Base-by-base conservation (phyloP, 1,140 invertebrate genomes). In the Heliconius himera region DNA sequence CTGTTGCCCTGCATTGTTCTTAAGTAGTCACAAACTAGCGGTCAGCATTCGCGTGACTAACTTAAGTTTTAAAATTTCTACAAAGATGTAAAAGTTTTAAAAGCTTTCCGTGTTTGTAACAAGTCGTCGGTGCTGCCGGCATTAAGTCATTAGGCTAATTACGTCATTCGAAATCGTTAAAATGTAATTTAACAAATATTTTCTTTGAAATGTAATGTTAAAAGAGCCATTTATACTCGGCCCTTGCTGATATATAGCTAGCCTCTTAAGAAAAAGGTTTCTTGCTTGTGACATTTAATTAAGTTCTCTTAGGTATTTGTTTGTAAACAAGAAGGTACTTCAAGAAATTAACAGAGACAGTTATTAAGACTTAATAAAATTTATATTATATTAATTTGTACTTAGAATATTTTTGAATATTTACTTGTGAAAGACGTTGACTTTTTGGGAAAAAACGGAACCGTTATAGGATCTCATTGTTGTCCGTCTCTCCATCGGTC, bases 111-210 rank as follows among this genome's bases (percentile, higher is more conserved):
- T 81, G 79, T 71, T 77, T 77, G 79, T 77, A 74, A 77, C 79
- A 81, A 80, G 49, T 80, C 76, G 78, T 80, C 70, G 74, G 74
- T 73, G 38, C 33, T 36, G 72, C 36, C 66, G 66, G 75, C 72
- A 81, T 81, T 81, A 78, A 81, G 80, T 81, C 70, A 81, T 81
- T 81, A 81, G 66, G 29, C 74, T 78, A 78, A 81, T 81, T 72
- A 78, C 80, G 77, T 75, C 66, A 78, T 78, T 81, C 74, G 73
- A 60, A 76, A 74, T 81, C 60, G 76, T 78, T 78, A 75, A 74
- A 78, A 78, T 74, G 76, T 77, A 75, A 80, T 77, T 80, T 76
- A 77, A 80, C 46, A 38, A 76, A 80, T 76, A 80, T 80, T 80
- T 80, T 80, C 74, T 72, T 79, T 79, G 8, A 66, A 75, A 74